Base-by-base conservation (phyloP, 1,140 invertebrate species). In the Delia radicum region DNA sequence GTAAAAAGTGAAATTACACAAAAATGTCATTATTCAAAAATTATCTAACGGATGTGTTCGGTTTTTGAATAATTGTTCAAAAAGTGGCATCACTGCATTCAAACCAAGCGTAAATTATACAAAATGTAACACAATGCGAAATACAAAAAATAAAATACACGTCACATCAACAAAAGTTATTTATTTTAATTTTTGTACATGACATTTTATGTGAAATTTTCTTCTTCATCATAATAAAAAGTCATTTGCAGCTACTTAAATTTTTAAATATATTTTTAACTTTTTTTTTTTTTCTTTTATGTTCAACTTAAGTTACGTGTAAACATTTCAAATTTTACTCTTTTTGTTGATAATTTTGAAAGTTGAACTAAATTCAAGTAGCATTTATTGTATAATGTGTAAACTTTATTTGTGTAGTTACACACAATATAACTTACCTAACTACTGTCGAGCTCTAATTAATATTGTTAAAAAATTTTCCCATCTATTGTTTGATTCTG, bases 131-230 rank as follows among this genome's bases (percentile, higher is more conserved):
- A 55, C 48, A 55, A 13, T 21, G 48, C 48, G n/a, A n/a, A n/a
- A n/a, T n/a, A n/a, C n/a, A 21, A 5, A 55, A 13, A 55, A 48
- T n/a, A 15, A 48, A 55, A 55, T 55, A 55, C n/a, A 21, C 0
- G 15, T 21, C 18, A 5, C 48, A 37, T 10, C 3, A 37, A 37
- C 3, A 37, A 37, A 7, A 37, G n/a, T 42, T 42, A 42, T 42
- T 42, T 42, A 42, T 42, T 42, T 10, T 55, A 21, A 21, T 55
- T 55, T 55, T 55, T 55, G 18, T 21, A 21, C 48, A 55, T 55
- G 48, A 55, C 48, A 55, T 55, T 55, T 55, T 55, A 55, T 55
- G 48, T 55, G 48, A 55, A 55, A 21, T 55, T 55, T 55, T 55
- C 37, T 10, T 42, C 37, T 42, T 42, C 15, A 42, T 42, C 37